phyloP scores from a whole-genome alignment of 2,797 vertebrate genomes.

The Sebastes melanostomus region DNA sequence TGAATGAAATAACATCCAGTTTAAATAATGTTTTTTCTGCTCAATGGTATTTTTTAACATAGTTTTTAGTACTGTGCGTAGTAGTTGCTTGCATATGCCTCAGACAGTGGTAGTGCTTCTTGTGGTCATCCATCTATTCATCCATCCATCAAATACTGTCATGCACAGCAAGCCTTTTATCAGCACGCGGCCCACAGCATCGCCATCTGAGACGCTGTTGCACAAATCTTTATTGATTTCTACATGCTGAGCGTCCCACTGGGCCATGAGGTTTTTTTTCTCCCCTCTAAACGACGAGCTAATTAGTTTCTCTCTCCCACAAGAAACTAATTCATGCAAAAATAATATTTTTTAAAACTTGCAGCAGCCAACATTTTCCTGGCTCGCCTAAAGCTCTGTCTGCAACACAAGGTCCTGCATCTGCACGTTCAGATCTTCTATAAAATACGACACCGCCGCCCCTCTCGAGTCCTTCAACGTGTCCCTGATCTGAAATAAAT shows the following conservation, averaged over 20 bases:
- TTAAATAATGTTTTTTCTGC: not conserved
- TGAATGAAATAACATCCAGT: not conserved
- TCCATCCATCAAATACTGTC: constrained; percentile 23
- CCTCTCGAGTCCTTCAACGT: not conserved
- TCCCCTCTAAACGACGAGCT: constrained; percentile 24
- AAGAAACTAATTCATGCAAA: constrained; percentile 38
- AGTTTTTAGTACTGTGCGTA: not conserved
- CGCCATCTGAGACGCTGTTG: constrained; percentile 45
- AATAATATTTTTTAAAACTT: not conserved
- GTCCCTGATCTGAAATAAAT: not conserved
- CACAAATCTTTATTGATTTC: constrained; percentile 60
- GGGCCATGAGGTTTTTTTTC: not conserved
- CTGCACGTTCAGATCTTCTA: not conserved
- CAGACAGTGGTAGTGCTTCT: not conserved
- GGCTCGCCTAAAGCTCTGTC: constrained; percentile 7
- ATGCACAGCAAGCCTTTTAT: constrained; percentile 28
- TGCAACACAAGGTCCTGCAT: not conserved
- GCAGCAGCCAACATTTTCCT: constrained; percentile 8
- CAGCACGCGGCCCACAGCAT: constrained; percentile 34
- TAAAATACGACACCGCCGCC: not conserved
- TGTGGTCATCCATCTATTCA: constrained; percentile 32
- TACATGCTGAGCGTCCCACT: constrained; percentile 34
- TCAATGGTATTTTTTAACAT: not conserved
- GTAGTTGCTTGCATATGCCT: not conserved
- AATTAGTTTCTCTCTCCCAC: constrained; percentile 42